phyloP scores from a whole-genome alignment of 2,888 invertebrate genomes.

The Sphecodes monilicornis region DNA sequence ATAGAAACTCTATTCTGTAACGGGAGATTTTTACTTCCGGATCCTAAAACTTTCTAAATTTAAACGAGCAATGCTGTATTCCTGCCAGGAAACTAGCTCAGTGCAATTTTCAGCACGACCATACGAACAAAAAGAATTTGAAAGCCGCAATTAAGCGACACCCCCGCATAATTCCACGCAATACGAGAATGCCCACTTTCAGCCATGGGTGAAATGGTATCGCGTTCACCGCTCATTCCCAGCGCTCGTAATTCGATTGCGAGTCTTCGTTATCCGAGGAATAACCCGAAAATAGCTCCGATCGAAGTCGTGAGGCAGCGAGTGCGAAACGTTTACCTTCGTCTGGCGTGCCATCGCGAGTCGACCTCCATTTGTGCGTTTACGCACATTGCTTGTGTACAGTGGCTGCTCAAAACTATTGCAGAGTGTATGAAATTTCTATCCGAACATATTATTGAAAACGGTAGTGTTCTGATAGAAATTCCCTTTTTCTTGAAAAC shows the following conservation, averaged over 20 bases:
- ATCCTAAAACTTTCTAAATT: not conserved
- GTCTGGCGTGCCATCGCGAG: not conserved
- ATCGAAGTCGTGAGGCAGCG: conserved; percentile 44
- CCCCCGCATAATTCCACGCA: conserved; percentile 2
- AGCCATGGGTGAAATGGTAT: conserved; percentile 5
- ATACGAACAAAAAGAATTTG: not conserved
- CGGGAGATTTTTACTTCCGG: not conserved
- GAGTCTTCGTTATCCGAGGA: conserved; percentile 52
- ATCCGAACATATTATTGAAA: too few species aligned
- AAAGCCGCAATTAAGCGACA: conserved; percentile 28
- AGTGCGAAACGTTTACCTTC: conserved; percentile 2
- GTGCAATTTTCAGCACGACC: not conserved
- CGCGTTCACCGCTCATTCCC: conserved; percentile 35
- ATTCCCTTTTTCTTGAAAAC: too few species aligned
- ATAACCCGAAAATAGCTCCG: conserved; percentile 43
- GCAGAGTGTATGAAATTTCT: too few species aligned
- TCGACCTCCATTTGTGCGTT: not conserved
- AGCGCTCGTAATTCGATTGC: conserved; percentile 45
- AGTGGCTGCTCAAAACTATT: not conserved
- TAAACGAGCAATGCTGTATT: not conserved
- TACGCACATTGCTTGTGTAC: not conserved
- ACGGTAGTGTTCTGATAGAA: too few species aligned
- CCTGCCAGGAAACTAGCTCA: not conserved
- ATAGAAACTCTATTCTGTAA: not conserved
- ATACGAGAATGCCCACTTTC: conserved; percentile 20